Percentiles rank a stretch among this genome's conserved stretches.
phyloP scores from a whole-genome alignment of 2,797 vertebrate species.

The Eospalax fontanierii region DNA sequence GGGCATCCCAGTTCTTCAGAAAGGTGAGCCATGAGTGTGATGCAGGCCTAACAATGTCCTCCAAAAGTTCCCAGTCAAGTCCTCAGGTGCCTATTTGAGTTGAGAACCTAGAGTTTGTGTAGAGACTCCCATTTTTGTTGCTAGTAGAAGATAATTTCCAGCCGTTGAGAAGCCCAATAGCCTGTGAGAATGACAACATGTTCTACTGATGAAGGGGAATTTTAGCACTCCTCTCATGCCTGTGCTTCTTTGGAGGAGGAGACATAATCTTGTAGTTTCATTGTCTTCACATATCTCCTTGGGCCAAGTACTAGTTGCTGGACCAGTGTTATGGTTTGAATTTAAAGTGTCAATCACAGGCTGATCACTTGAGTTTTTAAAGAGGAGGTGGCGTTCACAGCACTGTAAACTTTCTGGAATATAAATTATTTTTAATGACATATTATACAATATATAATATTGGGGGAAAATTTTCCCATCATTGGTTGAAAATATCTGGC shows the following conservation, averaged over 20 bases:
- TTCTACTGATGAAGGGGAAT: neutral
- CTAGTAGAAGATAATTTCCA: neutral
- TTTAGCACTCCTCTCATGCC: neutral
- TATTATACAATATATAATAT: neutral
- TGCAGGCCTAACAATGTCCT: neutral
- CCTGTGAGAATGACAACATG: neutral
- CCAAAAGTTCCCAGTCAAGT: neutral
- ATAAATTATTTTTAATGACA: neutral
- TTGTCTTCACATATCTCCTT: rapidly evolving
- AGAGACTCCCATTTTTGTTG: neutral
- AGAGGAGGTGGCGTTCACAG: neutral
- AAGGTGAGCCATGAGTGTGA: neutral
- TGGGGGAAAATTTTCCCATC: neutral
- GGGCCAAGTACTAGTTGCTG: neutral
- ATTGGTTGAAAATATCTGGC: neutral
- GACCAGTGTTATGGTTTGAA: neutral
- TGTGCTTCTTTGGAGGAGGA: neutral
- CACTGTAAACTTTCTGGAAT: neutral
- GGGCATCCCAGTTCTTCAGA: neutral
- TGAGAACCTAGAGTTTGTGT: neutral
- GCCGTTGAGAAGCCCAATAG: neutral
- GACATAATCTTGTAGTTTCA: neutral
- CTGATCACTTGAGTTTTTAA: slow-evolving; percentile 22
- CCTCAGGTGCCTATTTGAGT: neutral
- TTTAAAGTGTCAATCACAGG: neutral